Evolutionary conservation across 2,888 invertebrate species (phyloP).

Genomic region (Eilema caniola): DNA sequence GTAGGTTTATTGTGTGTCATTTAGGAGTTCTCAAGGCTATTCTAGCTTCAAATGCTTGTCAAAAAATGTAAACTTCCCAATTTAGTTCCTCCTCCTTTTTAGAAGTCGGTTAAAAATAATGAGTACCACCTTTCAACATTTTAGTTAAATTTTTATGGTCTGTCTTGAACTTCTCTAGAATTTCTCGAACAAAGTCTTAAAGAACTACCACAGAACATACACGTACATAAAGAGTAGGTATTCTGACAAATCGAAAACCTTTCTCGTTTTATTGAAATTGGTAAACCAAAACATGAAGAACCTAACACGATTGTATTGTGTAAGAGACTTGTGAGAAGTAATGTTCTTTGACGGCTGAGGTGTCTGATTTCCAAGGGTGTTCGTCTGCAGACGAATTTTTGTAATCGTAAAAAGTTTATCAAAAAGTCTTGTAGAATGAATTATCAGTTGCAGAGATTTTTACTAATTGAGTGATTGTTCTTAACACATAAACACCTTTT

Average conservation of each 20-base stretch:
- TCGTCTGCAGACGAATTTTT: not conserved
- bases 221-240: not conserved
- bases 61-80: no score
- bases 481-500: no score
- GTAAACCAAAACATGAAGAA: not conserved
- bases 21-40: no score
- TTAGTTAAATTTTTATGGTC: no score
- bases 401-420: not conserved
- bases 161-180: not conserved
- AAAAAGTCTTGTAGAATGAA: not conserved
- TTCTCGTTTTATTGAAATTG: not conserved
- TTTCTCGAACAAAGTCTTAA: not conserved
- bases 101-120: no score
- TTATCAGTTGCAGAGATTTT: not conserved
- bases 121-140: no score
- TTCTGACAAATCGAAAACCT: not conserved
- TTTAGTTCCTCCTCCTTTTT: no score
- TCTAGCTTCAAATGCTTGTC: no score
- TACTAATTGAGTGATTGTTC: not conserved
- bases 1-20: no score
- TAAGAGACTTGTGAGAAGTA: not conserved
- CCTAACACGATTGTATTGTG: conserved; percentile 2
- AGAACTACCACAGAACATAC: not conserved
- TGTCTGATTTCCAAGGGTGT: not conserved
- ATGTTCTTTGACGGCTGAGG: not conserved